Percentiles rank a stretch among this genome's conserved stretches.
Evolutionary conservation across 1,140 invertebrate species (phyloP).

Genomic region (Hormaphis cornu): DNA sequence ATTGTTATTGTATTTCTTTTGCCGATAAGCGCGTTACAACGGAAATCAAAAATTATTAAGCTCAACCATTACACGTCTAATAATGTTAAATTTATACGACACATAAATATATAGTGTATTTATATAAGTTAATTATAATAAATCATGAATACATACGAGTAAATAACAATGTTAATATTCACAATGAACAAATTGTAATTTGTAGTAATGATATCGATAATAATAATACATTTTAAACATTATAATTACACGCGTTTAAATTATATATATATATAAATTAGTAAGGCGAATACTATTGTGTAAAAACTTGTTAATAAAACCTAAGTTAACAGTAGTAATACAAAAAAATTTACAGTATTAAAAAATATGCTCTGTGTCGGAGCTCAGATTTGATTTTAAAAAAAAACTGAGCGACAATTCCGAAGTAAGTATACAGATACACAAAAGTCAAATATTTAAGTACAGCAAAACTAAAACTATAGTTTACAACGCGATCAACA

Average conservation of each 20-base stretch:
- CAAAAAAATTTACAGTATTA: background rate
- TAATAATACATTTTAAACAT: background rate
- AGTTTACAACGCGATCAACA: too few species aligned
- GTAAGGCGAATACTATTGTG: slow-evolving; percentile 7
- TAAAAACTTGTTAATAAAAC: background rate
- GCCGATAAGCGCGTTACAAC: too few species aligned
- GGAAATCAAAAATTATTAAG: too few species aligned
- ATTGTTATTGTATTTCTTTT: too few species aligned
- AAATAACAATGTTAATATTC: slow-evolving; percentile 25
- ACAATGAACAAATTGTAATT: slow-evolving; percentile 7
- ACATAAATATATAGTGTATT: background rate
- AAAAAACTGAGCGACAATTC: background rate
- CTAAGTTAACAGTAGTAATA: background rate
- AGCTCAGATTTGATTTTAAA: background rate
- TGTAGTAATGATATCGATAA: background rate
- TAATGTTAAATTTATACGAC: background rate
- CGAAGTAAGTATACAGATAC: too few species aligned
- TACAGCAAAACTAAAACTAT: too few species aligned
- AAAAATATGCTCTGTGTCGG: background rate
- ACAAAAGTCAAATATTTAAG: too few species aligned
- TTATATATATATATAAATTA: background rate
- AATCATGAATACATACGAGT: too few species aligned
- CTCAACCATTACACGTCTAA: too few species aligned
- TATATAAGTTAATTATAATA: slow-evolving; percentile 11
- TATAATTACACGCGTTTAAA: background rate